phyloP scores from a whole-genome alignment of 2,888 invertebrate genomes.

The Disparrhopalites patrizii region DNA sequence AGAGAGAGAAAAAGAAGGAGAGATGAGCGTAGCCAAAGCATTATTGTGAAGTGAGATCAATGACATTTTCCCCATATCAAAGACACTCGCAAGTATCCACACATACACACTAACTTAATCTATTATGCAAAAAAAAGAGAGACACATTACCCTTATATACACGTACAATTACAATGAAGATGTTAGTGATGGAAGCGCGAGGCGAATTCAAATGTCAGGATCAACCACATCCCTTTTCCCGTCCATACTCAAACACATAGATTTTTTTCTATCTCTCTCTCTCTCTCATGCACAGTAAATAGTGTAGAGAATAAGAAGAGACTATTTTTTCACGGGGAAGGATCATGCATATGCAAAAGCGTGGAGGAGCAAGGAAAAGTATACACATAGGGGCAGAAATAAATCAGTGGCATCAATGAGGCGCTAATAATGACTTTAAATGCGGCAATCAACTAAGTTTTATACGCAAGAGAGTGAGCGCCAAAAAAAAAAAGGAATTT shows the following conservation, averaged over 20 bases:
- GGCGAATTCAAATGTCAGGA: conserved; percentile 36
- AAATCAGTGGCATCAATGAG: conserved; percentile 34
- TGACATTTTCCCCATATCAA: conserved; percentile 31
- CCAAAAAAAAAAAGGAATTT: too few relatives aligned
- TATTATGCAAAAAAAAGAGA: background rate
- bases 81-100: too few relatives aligned
- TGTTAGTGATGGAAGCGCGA: conserved; percentile 32
- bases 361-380: too few relatives aligned
- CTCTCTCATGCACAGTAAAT: too few relatives aligned
- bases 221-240: conserved; percentile 43
- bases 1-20: background rate
- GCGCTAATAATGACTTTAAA: conserved; percentile 34
- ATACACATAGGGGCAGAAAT: conserved; percentile 12
- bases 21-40: background rate
- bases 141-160: background rate
- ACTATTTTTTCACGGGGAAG: too few relatives aligned
- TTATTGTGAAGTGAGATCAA: conserved; percentile 30
- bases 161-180: conserved; percentile 28
- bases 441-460: conserved; percentile 26
- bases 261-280: too few relatives aligned
- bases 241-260: too few relatives aligned
- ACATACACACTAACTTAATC: background rate
- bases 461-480: too few relatives aligned
- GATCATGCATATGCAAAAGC: too few relatives aligned
- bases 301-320: too few relatives aligned